phyloP scores from a whole-genome alignment of 1,140 invertebrate species.

The Drosophila nebulosa region DNA sequence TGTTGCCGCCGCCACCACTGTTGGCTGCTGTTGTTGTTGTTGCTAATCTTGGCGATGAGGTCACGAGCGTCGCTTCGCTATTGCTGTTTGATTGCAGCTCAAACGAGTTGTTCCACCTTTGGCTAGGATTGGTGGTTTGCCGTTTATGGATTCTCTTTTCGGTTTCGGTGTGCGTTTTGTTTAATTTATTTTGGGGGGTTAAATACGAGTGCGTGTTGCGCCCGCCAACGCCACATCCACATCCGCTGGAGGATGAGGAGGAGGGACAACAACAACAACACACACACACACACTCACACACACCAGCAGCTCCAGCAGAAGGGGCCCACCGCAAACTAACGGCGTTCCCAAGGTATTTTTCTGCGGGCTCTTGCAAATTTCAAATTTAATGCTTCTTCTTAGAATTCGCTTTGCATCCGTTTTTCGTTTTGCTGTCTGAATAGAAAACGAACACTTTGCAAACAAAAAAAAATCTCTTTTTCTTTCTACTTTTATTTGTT shows the following conservation, averaged over 20 bases:
- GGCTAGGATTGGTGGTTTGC: constrained; percentile 33
- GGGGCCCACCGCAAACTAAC: constrained; percentile 20
- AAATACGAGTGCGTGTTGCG: constrained; percentile 11
- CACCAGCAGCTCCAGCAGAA: neutral
- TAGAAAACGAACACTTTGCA: neutral
- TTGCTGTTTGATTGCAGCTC: constrained; percentile 5
- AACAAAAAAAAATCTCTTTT: neutral
- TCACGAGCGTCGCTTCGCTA: constrained; percentile 44
- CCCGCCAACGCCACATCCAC: constrained; percentile 70
- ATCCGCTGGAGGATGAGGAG: constrained; percentile 16
- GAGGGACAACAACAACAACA: neutral
- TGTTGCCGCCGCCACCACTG: constrained; percentile 6
- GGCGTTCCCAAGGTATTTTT: constrained; percentile 30
- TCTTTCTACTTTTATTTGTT: constrained; percentile 18
- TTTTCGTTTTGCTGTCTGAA: neutral
- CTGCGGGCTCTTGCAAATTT: neutral
- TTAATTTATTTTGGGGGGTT: neutral
- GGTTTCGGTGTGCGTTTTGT: constrained; percentile 17
- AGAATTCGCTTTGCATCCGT: neutral
- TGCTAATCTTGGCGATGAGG: constrained; percentile 52
- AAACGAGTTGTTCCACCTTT: constrained; percentile 39
- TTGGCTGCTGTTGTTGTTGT: constrained; percentile 11
- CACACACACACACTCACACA: neutral
- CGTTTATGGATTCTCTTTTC: constrained; percentile 10
- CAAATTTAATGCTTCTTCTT: neutral